Evolutionary conservation across 2,797 vertebrate species (phyloP).

Genomic region (Pipistrellus kuhlii): DNA sequence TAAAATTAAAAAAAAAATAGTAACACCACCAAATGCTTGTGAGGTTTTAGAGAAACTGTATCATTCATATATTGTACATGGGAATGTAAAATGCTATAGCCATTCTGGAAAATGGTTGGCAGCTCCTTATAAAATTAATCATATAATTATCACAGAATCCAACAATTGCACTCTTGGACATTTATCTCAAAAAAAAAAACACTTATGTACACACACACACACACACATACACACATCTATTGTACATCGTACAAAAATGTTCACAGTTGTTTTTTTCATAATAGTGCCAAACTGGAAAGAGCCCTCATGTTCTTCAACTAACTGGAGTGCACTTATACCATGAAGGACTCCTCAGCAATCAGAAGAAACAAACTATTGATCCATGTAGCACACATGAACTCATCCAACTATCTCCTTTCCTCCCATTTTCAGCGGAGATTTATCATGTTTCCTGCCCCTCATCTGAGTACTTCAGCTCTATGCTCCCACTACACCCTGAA

Average conservation of each 20-base stretch:
- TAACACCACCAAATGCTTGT: not conserved
- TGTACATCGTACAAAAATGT: not conserved
- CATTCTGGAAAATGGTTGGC: not conserved
- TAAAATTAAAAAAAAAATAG: not conserved
- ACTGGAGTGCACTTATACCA: no score
- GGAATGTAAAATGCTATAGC: not conserved
- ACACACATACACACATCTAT: no score
- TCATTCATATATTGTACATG: not conserved
- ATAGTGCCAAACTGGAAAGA: not conserved
- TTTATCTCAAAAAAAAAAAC: not conserved
- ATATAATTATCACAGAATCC: not conserved
- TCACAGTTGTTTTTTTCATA: not conserved
- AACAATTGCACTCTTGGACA: not conserved
- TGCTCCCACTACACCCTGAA: rapidly evolving
- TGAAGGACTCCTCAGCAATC: not conserved
- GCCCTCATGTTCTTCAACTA: not conserved
- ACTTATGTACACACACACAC: no score
- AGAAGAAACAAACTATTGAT: not conserved
- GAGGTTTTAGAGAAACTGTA: not conserved
- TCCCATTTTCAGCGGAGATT: not conserved
- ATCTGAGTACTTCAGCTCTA: not conserved
- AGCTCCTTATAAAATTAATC: not conserved
- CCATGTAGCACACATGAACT: not conserved
- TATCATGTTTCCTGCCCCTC: not conserved
- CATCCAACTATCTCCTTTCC: not conserved